These are phyloP conservation scores for Agonopterix alstromeriana DNA, from an alignment of 2,888 invertebrate genomes.

Conservation along the genomic window DNA sequence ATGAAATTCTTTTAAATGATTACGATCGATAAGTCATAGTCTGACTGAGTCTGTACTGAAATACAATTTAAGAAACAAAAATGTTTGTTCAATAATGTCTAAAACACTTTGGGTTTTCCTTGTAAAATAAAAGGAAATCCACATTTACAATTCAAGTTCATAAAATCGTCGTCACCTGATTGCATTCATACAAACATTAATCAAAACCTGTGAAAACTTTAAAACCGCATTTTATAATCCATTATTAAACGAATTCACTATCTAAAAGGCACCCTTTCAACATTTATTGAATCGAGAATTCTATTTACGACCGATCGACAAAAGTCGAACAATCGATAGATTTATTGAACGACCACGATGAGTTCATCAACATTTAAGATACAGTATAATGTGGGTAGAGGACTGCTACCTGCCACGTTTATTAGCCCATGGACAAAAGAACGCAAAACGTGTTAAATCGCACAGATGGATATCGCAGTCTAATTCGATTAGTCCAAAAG, in stretches of 20 bases:
- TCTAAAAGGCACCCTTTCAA: constrained; percentile 13
- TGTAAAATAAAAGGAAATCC: no score
- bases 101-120: no score
- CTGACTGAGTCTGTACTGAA: no score
- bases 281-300: constrained; percentile 37
- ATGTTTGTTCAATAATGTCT: no score
- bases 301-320: constrained; percentile 41
- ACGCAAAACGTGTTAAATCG: constrained; percentile 73
- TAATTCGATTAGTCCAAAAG: constrained; percentile 73
- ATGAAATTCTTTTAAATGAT: no score
- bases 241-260: constrained; percentile 28
- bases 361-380: constrained; percentile 69
- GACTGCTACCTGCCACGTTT: constrained; percentile 67
- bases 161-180: no score
- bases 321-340: constrained; percentile 45
- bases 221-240: constrained; percentile 18
- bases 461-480: constrained; percentile 64
- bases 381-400: constrained; percentile 48
- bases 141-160: no score
- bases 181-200: no score
- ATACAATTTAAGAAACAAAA: no score
- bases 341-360: constrained; percentile 42
- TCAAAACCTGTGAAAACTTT: constrained; percentile 2
- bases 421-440: constrained; percentile 64
- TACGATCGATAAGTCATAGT: no score